Evolutionary conservation across 2,113 vertebrate genomes (phyloP), one percentile per base, ranked within the genome.

Genomic region (Ammodytes marinus): DNA sequence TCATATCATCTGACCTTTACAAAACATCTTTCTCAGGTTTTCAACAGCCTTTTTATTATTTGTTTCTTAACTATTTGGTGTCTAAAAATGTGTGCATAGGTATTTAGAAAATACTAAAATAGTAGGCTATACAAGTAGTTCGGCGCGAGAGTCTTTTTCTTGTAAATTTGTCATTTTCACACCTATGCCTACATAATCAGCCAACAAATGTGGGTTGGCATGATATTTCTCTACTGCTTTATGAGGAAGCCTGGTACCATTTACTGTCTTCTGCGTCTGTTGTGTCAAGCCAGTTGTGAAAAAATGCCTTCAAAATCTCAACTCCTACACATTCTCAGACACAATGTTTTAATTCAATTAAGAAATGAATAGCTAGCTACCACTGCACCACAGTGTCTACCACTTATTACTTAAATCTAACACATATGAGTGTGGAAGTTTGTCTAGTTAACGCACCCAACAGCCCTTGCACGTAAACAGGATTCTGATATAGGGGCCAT

Each of bases 241-340:
- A 81, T 45, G 42, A 17, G 13, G 14, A 74, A 14, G 47, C 80
- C 27, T 74, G 75, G 15, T 58, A 2, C 42, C 19, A 13, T 57
- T 54, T 45, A 19, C 40, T 7, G 40, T 80, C 71, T 68, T 27
- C 63, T 46, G 39, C 43, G 52, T 73, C 15, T 49, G 14, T 74
- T 81, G 54, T 73, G 27, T 69, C 50, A 63, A 37, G 54, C 75
- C 37, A 52, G 8, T 52, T 14, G 46, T 46, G 14, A 14, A 53
- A 69, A 80, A 15, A 19, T 46, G 57, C 52, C 50, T 75, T 72
- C 71, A 70, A 8, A 67, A 35, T 89, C 66, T 79, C 91, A 92
- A 88, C 77, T 82, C 89, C 85, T 60, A 80, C 82, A 60, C 67
- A n/a, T 76, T 74, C 27, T 86, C 85, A 82, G 77, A 80, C 52